A percentile compares a stretch with the other conserved stretches of the same genome.
Evolutionary conservation across 2,113 vertebrate genomes (phyloP).

Genomic region (Dipodomys spectabilis): DNA sequence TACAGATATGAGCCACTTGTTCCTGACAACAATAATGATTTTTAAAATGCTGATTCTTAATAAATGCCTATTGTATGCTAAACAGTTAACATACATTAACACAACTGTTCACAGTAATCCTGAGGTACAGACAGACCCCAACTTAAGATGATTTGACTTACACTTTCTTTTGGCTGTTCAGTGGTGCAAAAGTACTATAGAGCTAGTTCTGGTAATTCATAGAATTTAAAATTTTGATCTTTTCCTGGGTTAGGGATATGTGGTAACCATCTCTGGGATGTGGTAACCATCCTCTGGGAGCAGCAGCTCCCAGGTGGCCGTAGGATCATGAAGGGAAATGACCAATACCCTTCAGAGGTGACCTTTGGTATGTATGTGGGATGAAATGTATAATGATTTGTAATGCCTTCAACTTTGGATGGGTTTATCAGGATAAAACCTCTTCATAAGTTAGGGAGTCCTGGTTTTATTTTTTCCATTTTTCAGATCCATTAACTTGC

Average conservation of each 20-base stretch:
- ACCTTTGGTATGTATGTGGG: too few species aligned
- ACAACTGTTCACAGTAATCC: not conserved
- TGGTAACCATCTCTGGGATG: rapidly evolving
- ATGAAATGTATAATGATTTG: too few species aligned
- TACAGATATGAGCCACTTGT: too few species aligned
- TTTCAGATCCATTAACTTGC: not conserved
- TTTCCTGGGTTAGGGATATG: not conserved
- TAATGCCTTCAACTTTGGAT: not conserved
- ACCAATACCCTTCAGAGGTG: not conserved
- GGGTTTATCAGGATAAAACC: too few species aligned
- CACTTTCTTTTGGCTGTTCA: not conserved
- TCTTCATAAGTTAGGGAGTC: too few species aligned
- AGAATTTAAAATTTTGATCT: not conserved
- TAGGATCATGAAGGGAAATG: too few species aligned
- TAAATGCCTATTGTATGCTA: not conserved
- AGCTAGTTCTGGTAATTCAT: not conserved
- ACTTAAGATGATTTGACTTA: not conserved
- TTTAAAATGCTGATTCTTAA: not conserved
- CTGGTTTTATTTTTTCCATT: not conserved
- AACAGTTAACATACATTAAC: not conserved
- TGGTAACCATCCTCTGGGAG: rapidly evolving
- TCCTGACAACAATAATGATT: not conserved
- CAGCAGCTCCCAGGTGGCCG: not conserved
- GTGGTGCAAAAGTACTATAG: not conserved
- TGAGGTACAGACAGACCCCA: not conserved